A percentile compares a stretch with the other conserved stretches of the same genome.
Conservation (phyloP, 2,113 vertebrate species). For the Lampris megalopsis region DNA sequence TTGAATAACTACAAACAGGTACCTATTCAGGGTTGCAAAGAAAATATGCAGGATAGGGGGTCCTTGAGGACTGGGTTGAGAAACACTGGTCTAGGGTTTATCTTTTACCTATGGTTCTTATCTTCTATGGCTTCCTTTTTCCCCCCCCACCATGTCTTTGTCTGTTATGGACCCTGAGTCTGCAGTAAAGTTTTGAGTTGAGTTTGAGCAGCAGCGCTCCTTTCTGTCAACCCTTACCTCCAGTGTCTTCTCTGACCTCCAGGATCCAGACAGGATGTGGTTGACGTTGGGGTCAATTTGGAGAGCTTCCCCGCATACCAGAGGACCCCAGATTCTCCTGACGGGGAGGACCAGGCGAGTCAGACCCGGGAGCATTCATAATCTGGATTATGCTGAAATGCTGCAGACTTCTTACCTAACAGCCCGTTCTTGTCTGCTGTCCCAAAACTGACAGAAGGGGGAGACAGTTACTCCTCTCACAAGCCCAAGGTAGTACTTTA, state of each 20-base stretch:
- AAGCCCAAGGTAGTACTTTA: too few relatives aligned
- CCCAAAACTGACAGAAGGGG: slow-evolving; percentile 69
- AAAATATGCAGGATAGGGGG: too few relatives aligned
- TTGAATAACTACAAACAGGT: too few relatives aligned
- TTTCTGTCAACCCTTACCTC: slow-evolving; percentile 58
- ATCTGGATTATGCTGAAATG: too few relatives aligned
- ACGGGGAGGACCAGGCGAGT: not conserved
- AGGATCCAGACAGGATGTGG: slow-evolving; percentile 73
- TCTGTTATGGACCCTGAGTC: too few relatives aligned
- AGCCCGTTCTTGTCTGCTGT: slow-evolving; percentile 45
- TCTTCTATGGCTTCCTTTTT: too few relatives aligned
- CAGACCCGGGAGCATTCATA: not conserved
- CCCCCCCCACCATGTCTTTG: too few relatives aligned
- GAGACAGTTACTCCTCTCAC: not conserved
- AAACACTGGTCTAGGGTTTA: too few relatives aligned
- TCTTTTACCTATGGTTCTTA: too few relatives aligned
- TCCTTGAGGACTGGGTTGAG: too few relatives aligned
- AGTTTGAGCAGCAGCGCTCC: not conserved
- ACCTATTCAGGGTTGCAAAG: too few relatives aligned
- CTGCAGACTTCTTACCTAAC: slow-evolving; percentile 51
- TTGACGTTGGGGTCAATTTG: slow-evolving; percentile 61
- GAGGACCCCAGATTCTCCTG: slow-evolving; percentile 73
- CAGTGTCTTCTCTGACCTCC: slow-evolving; percentile 66
- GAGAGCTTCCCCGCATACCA: slow-evolving; percentile 74
- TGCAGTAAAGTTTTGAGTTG: too few relatives aligned